Percentiles rank a stretch among this genome's conserved stretches.
Evolutionary conservation across 2,888 invertebrate genomes (phyloP).

Genomic region (Heliconius cydno): DNA sequence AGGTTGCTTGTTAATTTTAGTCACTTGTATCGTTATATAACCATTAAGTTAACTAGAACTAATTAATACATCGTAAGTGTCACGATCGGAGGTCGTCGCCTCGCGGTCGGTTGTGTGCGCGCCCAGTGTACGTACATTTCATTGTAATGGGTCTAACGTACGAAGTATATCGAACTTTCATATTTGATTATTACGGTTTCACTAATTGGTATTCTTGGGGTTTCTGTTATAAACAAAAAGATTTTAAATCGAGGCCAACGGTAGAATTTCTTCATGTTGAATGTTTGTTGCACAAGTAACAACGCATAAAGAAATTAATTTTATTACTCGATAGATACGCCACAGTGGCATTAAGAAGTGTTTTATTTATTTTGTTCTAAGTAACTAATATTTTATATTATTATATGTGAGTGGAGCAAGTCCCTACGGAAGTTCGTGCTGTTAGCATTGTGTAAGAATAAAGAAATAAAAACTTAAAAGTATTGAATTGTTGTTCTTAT

Average conservation of each 20-base stretch:
- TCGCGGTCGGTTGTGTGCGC: constrained; percentile 61
- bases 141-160: constrained; percentile 75
- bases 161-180: constrained; percentile 29
- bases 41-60: constrained; percentile 55
- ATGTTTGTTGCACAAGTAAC: constrained; percentile 71
- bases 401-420: constrained; percentile 65
- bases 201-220: constrained; percentile 28
- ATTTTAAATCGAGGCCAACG: constrained; percentile 81
- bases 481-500: constrained; percentile 38
- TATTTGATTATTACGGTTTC: constrained; percentile 43
- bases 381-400: constrained; percentile 80
- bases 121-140: constrained; percentile 76
- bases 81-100: constrained; percentile 54
- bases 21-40: constrained; percentile 63
- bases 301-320: constrained; percentile 74
- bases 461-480: constrained; percentile 52
- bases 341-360: constrained; percentile 73
- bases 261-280: constrained; percentile 74
- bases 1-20: constrained; percentile 64
- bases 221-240: constrained; percentile 50
- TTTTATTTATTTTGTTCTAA: constrained; percentile 82
- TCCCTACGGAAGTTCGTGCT: constrained; percentile 75
- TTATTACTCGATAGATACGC: constrained; percentile 64
- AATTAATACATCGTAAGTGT: constrained; percentile 54
- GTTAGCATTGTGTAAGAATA: constrained; percentile 77